Conservation (phyloP, 2,113 vertebrate genomes). For the Sylvietta virens region DNA sequence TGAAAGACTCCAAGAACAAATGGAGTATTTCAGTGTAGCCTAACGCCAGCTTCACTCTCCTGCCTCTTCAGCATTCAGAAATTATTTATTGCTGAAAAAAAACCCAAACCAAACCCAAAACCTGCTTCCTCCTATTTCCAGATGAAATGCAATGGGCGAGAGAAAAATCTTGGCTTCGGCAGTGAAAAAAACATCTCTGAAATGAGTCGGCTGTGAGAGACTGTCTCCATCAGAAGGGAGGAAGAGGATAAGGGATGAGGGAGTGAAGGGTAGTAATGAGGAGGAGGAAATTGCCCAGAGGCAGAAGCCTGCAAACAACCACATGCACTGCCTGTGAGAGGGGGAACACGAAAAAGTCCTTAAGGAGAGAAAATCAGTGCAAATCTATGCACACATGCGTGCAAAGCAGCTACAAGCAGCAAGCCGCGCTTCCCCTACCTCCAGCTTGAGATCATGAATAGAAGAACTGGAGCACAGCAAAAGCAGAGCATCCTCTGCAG, state of each 20-base stretch:
- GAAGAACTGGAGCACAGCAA: background rate
- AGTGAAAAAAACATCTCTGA: slow-evolving; percentile 35
- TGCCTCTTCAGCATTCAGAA: background rate
- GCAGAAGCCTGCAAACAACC: background rate
- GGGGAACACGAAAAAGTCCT: background rate
- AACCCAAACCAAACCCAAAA: background rate
- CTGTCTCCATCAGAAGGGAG: background rate
- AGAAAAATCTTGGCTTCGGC: slow-evolving; percentile 20
- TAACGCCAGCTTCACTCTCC: background rate
- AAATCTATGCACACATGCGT: background rate
- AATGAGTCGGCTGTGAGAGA: slow-evolving; percentile 39
- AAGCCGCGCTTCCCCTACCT: background rate
- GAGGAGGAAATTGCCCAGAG: background rate
- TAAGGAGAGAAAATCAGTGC: background rate
- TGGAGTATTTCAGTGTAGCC: slow-evolving; percentile 7
- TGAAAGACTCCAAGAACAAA: slow-evolving; percentile 30
- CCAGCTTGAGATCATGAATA: background rate
- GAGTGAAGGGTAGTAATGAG: background rate
- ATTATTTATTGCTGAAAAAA: slow-evolving; percentile 15
- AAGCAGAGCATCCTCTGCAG: background rate
- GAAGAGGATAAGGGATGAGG: background rate
- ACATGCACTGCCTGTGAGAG: background rate
- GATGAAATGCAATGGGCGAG: background rate
- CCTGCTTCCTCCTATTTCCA: background rate
- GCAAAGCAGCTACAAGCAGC: background rate